Percentiles rank a stretch among this genome's conserved stretches.
Conservation (phyloP, 92 coral and sea anemone species). For the Chrysogorgia sp. region DNA sequence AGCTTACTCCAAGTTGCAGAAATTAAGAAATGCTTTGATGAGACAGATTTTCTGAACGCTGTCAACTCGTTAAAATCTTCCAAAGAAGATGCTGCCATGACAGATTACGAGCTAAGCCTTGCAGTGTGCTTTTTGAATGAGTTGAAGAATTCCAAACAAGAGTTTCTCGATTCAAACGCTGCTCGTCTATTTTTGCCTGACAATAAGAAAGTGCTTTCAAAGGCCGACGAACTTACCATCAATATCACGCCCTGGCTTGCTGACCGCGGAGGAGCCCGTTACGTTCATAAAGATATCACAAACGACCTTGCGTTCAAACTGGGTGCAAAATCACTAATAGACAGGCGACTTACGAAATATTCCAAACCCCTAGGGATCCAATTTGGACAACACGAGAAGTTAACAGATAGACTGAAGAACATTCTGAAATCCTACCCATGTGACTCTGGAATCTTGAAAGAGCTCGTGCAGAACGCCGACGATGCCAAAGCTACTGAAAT, state of each 20-base stretch:
- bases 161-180: conserved; percentile 22
- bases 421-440: conserved; percentile 52
- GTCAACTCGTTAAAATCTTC: conserved; percentile 53
- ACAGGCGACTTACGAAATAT: conserved; percentile 27
- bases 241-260: conserved; percentile 51
- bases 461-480: conserved; percentile 57
- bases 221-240: conserved; percentile 35
- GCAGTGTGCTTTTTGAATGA: conserved; percentile 64
- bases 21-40: conserved; percentile 47
- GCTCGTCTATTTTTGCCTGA: conserved; percentile 39
- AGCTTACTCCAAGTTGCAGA: conserved; percentile 57
- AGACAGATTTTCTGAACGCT: conserved; percentile 53
- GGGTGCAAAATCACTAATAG: conserved; percentile 42
- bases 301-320: conserved; percentile 34
- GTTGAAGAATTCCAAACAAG: conserved; percentile 41
- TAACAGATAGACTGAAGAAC: conserved; percentile 41
- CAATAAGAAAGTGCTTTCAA: neutral
- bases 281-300: conserved; percentile 22
- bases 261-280: conserved; percentile 8
- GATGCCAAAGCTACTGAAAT: conserved; percentile 55
- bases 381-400: conserved; percentile 46
- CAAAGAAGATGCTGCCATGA: conserved; percentile 50
- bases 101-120: conserved; percentile 57
- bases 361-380: conserved; percentile 14
- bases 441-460: conserved; percentile 49